A percentile compares a stretch with the other conserved stretches of the same genome.
Conservation (phyloP, 2,888 invertebrate species). For the Crepidodera aurea region DNA sequence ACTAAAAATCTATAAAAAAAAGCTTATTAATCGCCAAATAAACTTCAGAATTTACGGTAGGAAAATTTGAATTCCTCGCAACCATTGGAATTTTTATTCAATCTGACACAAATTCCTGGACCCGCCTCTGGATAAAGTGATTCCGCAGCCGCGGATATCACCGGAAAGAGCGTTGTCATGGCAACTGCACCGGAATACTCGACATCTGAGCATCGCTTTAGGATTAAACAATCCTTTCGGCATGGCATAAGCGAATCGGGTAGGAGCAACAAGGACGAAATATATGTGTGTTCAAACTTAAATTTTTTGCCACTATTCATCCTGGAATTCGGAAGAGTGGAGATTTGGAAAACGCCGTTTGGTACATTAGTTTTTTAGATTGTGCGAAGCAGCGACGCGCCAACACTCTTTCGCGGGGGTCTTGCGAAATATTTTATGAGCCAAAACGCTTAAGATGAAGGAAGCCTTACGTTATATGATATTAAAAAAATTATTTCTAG, state of each 20-base stretch:
- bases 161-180: slow-evolving; percentile 55
- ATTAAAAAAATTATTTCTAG: too few relatives aligned
- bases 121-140: slow-evolving; percentile 30
- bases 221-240: slow-evolving; percentile 53
- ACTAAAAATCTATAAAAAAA: too few relatives aligned
- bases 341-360: slow-evolving; percentile 21
- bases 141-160: slow-evolving; percentile 52
- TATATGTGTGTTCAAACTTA: slow-evolving; percentile 35
- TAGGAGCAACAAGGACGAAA: slow-evolving; percentile 26
- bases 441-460: too few relatives aligned
- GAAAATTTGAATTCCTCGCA: too few relatives aligned
- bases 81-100: too few relatives aligned
- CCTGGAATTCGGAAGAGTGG: slow-evolving; percentile 34
- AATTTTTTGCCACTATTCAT: slow-evolving; percentile 42
- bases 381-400: too few relatives aligned
- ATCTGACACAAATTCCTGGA: background rate
- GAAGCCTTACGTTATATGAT: too few relatives aligned
- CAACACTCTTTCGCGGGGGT: too few relatives aligned
- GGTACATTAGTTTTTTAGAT: slow-evolving; percentile 12
- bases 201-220: slow-evolving; percentile 54
- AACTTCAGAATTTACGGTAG: too few relatives aligned
- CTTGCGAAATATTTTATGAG: too few relatives aligned
- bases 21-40: too few relatives aligned
- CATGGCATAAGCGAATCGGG: slow-evolving; percentile 30
- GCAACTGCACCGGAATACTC: slow-evolving; percentile 55